phyloP scores from a whole-genome alignment of 2,113 vertebrate genomes.

The Podarcis cretensis region DNA sequence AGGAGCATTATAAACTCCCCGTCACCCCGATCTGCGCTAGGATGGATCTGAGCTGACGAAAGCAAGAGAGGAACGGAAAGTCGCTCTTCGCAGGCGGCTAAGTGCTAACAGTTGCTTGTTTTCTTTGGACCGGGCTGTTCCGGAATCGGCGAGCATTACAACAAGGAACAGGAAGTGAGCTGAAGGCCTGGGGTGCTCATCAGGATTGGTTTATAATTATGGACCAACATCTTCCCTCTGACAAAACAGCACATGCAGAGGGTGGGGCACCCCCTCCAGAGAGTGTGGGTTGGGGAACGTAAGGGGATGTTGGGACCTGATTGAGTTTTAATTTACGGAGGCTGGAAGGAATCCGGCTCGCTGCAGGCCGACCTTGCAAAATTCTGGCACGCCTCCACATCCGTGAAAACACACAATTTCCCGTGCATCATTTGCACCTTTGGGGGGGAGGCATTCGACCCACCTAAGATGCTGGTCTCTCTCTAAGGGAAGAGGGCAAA shows the following conservation, averaged over 20 bases:
- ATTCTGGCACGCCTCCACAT: not conserved
- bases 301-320: not conserved
- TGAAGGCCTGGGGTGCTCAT: not conserved
- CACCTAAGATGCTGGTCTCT: no score
- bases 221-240: not conserved
- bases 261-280: not conserved
- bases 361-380: not conserved
- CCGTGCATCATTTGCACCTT: not conserved
- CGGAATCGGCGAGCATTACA: not conserved
- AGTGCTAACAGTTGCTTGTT: not conserved
- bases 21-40: not conserved
- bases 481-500: not conserved
- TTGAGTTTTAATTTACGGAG: slow-evolving; percentile 10
- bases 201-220: not conserved
- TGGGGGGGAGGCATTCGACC: not conserved
- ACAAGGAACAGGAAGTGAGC: not conserved
- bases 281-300: not conserved
- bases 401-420: not conserved
- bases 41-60: not conserved
- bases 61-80: not conserved
- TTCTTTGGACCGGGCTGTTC: slow-evolving; percentile 6
- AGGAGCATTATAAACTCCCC: not conserved
- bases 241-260: not conserved
- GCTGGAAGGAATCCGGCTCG: not conserved
- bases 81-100: not conserved